Evolutionary conservation across 2,113 vertebrate species (phyloP).

Genomic region (Manacus vitellinus): DNA sequence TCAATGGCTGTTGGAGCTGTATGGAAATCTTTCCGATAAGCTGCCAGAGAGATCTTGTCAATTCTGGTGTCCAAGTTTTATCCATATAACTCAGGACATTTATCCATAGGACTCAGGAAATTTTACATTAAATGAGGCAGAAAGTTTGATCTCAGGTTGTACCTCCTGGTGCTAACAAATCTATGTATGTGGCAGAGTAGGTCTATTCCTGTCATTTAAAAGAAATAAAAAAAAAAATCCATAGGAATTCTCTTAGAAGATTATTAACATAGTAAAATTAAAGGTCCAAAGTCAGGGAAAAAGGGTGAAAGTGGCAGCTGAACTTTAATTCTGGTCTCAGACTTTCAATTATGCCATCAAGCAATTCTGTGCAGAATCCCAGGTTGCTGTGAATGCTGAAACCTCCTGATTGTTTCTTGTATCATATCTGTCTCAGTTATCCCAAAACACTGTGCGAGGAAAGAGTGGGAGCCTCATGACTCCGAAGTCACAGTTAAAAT

Average conservation of each 20-base stretch:
- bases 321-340: background rate
- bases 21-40: background rate
- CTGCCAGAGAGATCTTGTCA: background rate
- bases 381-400: accelerated
- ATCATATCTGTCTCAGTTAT: background rate
- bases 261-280: background rate
- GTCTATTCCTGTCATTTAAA: background rate
- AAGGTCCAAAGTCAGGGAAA: background rate
- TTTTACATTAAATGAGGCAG: background rate
- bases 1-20: background rate
- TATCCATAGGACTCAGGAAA: background rate
- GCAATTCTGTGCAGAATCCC: background rate
- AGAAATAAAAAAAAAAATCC: background rate
- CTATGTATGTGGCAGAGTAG: background rate
- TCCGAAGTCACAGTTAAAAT: background rate
- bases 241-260: background rate
- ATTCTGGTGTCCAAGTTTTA: background rate
- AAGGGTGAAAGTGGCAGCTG: background rate
- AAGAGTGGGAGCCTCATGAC: background rate
- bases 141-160: background rate
- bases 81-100: background rate
- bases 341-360: background rate
- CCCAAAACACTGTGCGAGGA: background rate
- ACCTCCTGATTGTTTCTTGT: accelerated
- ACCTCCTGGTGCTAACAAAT: background rate